A percentile compares a stretch with the other conserved stretches of the same genome.
These are phyloP conservation scores for Drosophila mulleri DNA, from an alignment of 2,888 invertebrate species.

Conservation along the genomic window DNA sequence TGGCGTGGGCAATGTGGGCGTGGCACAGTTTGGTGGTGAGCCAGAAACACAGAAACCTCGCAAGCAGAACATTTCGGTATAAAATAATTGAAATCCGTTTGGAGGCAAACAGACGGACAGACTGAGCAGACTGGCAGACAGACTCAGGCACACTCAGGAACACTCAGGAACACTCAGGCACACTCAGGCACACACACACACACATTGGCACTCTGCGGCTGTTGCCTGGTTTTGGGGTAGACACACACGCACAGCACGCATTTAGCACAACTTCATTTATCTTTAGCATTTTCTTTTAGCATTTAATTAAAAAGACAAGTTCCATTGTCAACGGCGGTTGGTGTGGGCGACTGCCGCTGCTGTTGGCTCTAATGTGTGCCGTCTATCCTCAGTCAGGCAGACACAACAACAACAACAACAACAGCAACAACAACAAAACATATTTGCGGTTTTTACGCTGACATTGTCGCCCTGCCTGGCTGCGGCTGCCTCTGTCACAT, in stretches of 20 bases:
- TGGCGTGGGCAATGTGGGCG: conserved; percentile 41
- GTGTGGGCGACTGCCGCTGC: conserved; percentile 2
- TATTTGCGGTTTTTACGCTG: conserved; percentile 77
- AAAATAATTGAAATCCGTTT: conserved; percentile 70
- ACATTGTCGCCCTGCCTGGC: conserved; percentile 64
- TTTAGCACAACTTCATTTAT: conserved; percentile 82
- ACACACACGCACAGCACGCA: conserved; percentile 71
- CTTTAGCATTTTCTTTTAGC: conserved; percentile 81
- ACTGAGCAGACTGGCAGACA: conserved; percentile 9
- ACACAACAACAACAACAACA: conserved; percentile 35
- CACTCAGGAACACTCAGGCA: conserved; percentile 24
- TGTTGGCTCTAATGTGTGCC: conserved; percentile 38
- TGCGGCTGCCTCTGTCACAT: conserved; percentile 75
- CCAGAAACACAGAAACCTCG: conserved; percentile 49
- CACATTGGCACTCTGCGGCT: conserved; percentile 26
- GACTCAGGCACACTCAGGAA: conserved; percentile 10
- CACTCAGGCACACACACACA: conserved; percentile 17
- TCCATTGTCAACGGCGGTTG: conserved; percentile 71
- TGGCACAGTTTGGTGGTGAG: conserved; percentile 15
- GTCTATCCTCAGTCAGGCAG: conserved; percentile 45
- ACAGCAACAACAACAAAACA: conserved; percentile 60
- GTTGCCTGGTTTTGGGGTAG: conserved; percentile 7
- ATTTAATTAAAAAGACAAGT: conserved; percentile 81
- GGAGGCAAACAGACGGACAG: conserved; percentile 21
- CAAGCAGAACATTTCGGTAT: conserved; percentile 65